Evolutionary conservation across 1,140 invertebrate species (phyloP).

Genomic region (Metopolophium dirhodum): DNA sequence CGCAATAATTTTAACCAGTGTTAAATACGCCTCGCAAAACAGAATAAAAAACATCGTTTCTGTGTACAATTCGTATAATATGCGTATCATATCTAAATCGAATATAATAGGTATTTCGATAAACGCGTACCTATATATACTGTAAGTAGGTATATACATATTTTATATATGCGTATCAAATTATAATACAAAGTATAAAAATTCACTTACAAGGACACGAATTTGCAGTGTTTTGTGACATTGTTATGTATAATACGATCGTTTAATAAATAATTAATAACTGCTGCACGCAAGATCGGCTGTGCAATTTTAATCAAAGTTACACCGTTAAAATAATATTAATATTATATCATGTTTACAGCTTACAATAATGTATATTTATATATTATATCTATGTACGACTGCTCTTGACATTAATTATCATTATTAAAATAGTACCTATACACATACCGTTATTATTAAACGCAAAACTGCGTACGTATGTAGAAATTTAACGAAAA

Average conservation of each 20-base stretch:
- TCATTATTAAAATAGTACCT: background rate
- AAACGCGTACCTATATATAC: background rate
- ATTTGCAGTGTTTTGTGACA: background rate
- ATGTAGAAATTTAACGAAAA: background rate
- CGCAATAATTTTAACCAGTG: background rate
- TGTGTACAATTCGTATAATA: too few species aligned
- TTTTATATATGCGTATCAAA: background rate
- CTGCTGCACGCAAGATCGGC: background rate
- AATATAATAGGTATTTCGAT: background rate
- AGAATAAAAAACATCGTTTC: background rate
- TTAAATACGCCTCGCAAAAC: background rate
- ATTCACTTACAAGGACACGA: constrained; percentile 13
- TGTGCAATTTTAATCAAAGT: background rate
- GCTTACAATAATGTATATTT: background rate
- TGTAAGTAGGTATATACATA: too few species aligned
- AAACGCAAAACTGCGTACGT: background rate
- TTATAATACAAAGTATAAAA: background rate
- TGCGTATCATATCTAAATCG: background rate
- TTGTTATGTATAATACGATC: background rate
- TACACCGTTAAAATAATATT: background rate
- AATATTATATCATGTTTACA: background rate
- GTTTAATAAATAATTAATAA: background rate
- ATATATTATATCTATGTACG: background rate
- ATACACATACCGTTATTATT: background rate
- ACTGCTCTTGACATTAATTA: background rate